Percentiles rank a stretch among this genome's conserved stretches.
phyloP scores from a whole-genome alignment of 2,888 invertebrate genomes.

The Leptinotarsa haldemani region DNA sequence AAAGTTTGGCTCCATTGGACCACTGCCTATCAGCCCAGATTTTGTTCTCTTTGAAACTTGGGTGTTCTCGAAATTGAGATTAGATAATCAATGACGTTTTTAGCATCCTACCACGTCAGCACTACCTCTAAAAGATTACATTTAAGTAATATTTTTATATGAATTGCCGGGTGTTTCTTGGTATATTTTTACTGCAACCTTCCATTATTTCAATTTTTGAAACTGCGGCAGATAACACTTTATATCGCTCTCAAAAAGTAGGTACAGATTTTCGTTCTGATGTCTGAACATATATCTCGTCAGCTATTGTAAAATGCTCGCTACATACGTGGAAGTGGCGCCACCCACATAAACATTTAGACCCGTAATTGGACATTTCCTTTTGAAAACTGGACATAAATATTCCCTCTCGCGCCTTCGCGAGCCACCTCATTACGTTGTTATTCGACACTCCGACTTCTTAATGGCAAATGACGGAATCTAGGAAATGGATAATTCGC shows the following conservation, averaged over 20 bases:
- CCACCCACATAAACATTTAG: slow-evolving; percentile 45
- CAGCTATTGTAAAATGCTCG: not conserved
- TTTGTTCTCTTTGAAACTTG: too few species aligned
- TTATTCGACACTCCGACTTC: slow-evolving; percentile 40
- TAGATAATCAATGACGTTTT: too few species aligned
- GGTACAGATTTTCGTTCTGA: not conserved
- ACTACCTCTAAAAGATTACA: too few species aligned
- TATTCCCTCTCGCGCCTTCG: slow-evolving; percentile 41
- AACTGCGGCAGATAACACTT: too few species aligned
- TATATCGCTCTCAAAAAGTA: not conserved
- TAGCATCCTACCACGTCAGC: too few species aligned
- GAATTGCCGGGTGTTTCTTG: too few species aligned
- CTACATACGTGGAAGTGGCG: slow-evolving; percentile 21
- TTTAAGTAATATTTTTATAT: too few species aligned
- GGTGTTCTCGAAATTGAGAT: too few species aligned
- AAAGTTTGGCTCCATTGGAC: too few species aligned
- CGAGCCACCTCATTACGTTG: slow-evolving; percentile 44
- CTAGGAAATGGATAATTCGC: slow-evolving; percentile 45
- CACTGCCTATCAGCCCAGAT: too few species aligned
- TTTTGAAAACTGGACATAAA: slow-evolving; percentile 45
- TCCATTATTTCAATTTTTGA: too few species aligned
- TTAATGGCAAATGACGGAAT: slow-evolving; percentile 41
- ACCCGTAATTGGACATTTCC: slow-evolving; percentile 52
- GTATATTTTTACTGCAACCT: too few species aligned
- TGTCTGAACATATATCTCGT: not conserved